Percentiles rank a stretch among this genome's conserved stretches.
These are phyloP conservation scores for Geococcyx californianus DNA, from an alignment of 2,113 vertebrate species.

Conservation along the genomic window DNA sequence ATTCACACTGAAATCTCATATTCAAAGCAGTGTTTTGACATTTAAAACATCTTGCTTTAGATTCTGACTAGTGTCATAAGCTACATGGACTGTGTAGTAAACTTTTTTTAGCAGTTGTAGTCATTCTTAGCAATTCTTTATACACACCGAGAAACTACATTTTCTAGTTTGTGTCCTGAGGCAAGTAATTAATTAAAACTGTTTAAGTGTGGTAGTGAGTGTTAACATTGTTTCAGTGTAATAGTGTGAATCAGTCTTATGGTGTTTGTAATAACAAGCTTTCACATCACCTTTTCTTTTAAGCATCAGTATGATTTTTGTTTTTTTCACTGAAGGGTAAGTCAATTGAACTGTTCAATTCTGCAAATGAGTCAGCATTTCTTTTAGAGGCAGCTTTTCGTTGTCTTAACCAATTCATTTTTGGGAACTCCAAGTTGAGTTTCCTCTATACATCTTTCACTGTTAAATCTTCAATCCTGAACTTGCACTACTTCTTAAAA, in stretches of 20 bases:
- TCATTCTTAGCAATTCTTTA: not conserved
- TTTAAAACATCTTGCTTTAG: not conserved
- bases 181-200: not conserved
- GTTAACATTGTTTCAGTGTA: not conserved
- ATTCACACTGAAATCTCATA: not conserved
- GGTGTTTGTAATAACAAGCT: not conserved
- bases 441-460: not conserved
- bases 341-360: not conserved
- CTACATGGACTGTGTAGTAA: not conserved
- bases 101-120: not conserved
- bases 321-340: not conserved
- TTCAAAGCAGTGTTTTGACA: not conserved
- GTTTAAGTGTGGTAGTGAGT: not conserved
- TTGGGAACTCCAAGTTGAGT: not conserved
- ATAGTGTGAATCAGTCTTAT: not conserved
- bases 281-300: not conserved
- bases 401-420: not conserved
- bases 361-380: not conserved
- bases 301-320: not conserved
- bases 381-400: not conserved
- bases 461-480: not conserved
- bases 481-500: not conserved
- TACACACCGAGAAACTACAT: not conserved
- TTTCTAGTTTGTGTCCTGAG: slow-evolving; percentile 11
- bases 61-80: not conserved